Conservation (phyloP, 2,113 vertebrate genomes). For the Lepus europaeus region DNA sequence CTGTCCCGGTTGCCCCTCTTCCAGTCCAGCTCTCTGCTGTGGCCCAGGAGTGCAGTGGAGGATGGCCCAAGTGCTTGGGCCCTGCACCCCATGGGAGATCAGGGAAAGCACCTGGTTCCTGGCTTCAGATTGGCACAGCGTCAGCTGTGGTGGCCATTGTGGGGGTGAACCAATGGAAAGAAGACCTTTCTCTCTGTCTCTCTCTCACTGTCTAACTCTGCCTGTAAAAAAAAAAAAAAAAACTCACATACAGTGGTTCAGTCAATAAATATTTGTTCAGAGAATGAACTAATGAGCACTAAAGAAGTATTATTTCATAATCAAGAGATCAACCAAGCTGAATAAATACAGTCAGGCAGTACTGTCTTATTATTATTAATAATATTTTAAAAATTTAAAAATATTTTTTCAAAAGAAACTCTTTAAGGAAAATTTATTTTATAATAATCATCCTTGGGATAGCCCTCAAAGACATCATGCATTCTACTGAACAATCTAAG, state of each 20-base stretch:
- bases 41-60: too few relatives aligned
- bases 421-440: constrained; percentile 50
- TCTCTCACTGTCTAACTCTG: too few relatives aligned
- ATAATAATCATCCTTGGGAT: background rate
- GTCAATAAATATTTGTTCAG: background rate
- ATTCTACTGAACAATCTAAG: background rate
- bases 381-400: background rate
- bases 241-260: background rate
- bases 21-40: too few relatives aligned
- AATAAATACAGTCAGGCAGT: background rate
- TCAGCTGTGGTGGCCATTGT: too few relatives aligned
- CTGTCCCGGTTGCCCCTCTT: too few relatives aligned
- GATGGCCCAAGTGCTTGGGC: too few relatives aligned
- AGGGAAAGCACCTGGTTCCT: too few relatives aligned
- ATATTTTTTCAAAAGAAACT: constrained; percentile 62
- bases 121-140: too few relatives aligned
- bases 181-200: too few relatives aligned
- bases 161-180: too few relatives aligned
- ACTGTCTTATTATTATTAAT: background rate
- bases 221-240: too few relatives aligned
- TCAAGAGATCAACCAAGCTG: background rate
- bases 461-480: background rate
- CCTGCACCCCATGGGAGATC: too few relatives aligned
- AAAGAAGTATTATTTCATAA: background rate
- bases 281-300: background rate